Conservation (phyloP, 2,888 invertebrate genomes). For the Synanthedon myopaeformis region DNA sequence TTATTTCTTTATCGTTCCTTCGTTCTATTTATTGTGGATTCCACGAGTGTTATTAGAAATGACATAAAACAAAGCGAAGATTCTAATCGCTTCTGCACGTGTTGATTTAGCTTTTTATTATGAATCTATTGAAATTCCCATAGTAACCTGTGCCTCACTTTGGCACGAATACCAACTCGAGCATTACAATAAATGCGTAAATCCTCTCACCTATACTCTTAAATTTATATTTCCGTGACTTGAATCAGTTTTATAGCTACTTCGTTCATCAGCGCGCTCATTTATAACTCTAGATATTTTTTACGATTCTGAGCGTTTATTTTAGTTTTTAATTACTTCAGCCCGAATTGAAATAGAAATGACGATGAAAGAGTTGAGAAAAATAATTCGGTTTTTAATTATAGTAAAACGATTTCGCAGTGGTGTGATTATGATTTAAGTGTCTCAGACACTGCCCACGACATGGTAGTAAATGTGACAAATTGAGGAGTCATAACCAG, state of each 20-base stretch:
- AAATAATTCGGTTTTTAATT: slow-evolving; percentile 16
- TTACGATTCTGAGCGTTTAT: slow-evolving; percentile 69
- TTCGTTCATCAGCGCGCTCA: slow-evolving; percentile 65
- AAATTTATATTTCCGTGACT: slow-evolving; percentile 64
- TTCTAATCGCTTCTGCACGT: slow-evolving; percentile 32
- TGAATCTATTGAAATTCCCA: slow-evolving; percentile 42
- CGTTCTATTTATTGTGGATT: slow-evolving; percentile 45
- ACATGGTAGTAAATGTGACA: slow-evolving; percentile 32
- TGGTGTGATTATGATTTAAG: slow-evolving; percentile 35
- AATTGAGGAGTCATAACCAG: slow-evolving; percentile 26
- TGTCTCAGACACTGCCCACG: slow-evolving; percentile 23
- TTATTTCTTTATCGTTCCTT: slow-evolving; percentile 35
- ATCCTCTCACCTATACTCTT: slow-evolving; percentile 51
- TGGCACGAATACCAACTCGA: slow-evolving; percentile 32
- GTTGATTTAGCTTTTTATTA: slow-evolving; percentile 36
- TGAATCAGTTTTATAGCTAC: slow-evolving; percentile 63
- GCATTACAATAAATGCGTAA: slow-evolving; percentile 39
- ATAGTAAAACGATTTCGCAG: slow-evolving; percentile 5
- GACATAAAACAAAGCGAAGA: slow-evolving; percentile 19
- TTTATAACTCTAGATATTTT: slow-evolving; percentile 67
- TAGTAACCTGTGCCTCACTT: slow-evolving; percentile 24
- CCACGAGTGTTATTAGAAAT: slow-evolving; percentile 33
- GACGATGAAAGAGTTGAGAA: slow-evolving; percentile 47
- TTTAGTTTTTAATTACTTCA: slow-evolving; percentile 70
- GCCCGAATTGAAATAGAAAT: slow-evolving; percentile 58